Percentiles rank a stretch among this genome's conserved stretches.
phyloP scores from a whole-genome alignment of 2,888 invertebrate species.

The Helobdella robusta region DNA sequence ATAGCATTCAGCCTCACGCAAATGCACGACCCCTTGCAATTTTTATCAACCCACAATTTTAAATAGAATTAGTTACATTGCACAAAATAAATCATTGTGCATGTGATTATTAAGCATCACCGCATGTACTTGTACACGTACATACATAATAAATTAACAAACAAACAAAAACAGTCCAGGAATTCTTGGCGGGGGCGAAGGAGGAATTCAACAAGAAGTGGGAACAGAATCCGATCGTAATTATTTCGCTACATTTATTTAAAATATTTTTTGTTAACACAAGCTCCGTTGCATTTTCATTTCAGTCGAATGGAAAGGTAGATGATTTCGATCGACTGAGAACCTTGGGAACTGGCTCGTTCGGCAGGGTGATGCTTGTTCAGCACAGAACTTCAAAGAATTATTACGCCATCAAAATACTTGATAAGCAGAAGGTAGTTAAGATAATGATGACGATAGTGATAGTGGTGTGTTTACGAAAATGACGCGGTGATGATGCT shows the following conservation, averaged over 20 bases:
- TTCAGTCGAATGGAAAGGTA: slow-evolving; percentile 77
- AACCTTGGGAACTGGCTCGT: slow-evolving; percentile 96
- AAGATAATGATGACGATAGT: no score
- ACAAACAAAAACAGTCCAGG: slow-evolving; percentile 13
- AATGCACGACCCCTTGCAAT: no score
- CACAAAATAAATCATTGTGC: no score
- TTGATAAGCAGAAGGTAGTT: slow-evolving; percentile 92
- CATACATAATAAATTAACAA: no score
- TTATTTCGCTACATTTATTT: background rate
- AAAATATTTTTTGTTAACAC: background rate
- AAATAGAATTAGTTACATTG: background rate
- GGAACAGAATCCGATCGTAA: slow-evolving; percentile 2
- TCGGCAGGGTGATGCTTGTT: slow-evolving; percentile 98
- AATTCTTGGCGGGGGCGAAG: slow-evolving; percentile 1
- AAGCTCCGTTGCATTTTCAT: background rate
- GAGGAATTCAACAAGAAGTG: slow-evolving; percentile 15
- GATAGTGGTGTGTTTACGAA: no score
- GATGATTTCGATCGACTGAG: slow-evolving; percentile 98
- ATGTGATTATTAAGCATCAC: no score
- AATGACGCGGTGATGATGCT: no score
- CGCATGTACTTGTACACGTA: no score
- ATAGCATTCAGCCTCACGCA: no score
- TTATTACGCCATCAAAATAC: slow-evolving; percentile 99
- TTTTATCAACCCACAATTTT: background rate
- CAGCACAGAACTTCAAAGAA: slow-evolving; percentile 94